Conservation (phyloP, 2,888 invertebrate genomes). For the Ochropleura plecta region DNA sequence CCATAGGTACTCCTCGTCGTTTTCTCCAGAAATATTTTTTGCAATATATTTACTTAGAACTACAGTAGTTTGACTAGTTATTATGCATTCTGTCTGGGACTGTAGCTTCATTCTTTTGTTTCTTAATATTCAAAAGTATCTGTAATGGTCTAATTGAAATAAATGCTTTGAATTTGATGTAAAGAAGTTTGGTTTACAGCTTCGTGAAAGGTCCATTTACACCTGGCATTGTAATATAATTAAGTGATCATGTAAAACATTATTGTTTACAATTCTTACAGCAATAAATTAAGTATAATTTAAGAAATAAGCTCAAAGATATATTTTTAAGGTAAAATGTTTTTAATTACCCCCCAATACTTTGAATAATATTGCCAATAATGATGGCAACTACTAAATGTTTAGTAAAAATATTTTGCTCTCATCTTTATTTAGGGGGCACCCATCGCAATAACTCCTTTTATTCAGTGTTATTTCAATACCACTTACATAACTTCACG, state of each 20-base stretch:
- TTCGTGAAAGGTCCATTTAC: no score
- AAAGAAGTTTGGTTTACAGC: no score
- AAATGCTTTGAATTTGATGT: no score
- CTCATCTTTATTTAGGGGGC: not conserved
- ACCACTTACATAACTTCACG: not conserved
- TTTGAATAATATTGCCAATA: not conserved
- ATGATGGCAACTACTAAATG: not conserved
- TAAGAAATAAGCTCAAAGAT: conserved; percentile 45
- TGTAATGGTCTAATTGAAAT: no score
- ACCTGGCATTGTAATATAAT: not conserved
- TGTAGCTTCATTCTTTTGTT: no score
- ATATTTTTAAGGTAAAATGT: conserved; percentile 21
- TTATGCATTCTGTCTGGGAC: no score
- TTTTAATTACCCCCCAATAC: not conserved
- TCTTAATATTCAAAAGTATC: no score
- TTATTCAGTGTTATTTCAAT: not conserved
- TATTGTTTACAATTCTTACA: conserved; percentile 19
- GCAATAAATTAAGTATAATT: conserved; percentile 48
- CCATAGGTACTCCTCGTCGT: no score
- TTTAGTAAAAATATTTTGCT: conserved; percentile 6
- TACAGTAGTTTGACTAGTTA: no score
- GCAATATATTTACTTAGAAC: no score
- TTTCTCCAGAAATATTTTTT: no score
- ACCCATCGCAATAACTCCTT: not conserved
- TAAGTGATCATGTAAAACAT: conserved; percentile 37